Conservation (phyloP, 1,140 invertebrate genomes). For the Zaprionus ghesquierei region DNA sequence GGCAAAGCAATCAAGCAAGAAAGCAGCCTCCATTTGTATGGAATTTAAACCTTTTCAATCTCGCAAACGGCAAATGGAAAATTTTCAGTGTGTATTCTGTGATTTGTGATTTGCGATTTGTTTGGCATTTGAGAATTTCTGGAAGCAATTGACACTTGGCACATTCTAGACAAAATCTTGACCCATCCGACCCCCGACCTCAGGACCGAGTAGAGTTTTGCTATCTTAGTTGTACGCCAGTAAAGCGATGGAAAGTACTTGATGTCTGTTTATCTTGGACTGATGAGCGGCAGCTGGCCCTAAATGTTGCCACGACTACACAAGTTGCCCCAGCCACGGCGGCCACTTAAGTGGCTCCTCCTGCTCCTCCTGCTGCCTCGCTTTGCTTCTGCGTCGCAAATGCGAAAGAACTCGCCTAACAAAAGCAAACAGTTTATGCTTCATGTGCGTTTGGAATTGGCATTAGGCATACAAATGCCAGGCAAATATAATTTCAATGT, state of each 20-base stretch:
- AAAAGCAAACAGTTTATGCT: conserved; percentile 46
- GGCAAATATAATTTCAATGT: conserved; percentile 34
- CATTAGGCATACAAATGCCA: conserved; percentile 43
- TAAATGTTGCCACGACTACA: conserved; percentile 21
- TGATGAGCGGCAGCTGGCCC: background rate
- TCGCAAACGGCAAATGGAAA: background rate
- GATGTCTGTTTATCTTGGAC: conserved; percentile 23
- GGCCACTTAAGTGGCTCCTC: background rate
- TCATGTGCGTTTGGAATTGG: conserved; percentile 39
- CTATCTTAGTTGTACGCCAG: background rate
- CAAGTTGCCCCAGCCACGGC: background rate
- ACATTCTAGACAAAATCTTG: conserved; percentile 12
- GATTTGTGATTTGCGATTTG: conserved; percentile 39
- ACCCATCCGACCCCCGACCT: background rate
- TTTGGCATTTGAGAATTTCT: conserved; percentile 24
- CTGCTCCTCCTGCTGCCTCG: background rate
- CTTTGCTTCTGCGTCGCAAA: conserved; percentile 9
- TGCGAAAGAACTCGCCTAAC: conserved; percentile 15
- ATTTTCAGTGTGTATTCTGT: conserved; percentile 7
- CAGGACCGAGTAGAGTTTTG: background rate
- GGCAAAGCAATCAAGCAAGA: conserved; percentile 26
- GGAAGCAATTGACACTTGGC: conserved; percentile 26
- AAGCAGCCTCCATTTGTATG: conserved; percentile 8
- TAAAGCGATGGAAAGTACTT: background rate
- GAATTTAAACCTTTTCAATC: conserved; percentile 48